Base-by-base conservation (phyloP, 2,113 vertebrate species). In the Halichoerus grypus region DNA sequence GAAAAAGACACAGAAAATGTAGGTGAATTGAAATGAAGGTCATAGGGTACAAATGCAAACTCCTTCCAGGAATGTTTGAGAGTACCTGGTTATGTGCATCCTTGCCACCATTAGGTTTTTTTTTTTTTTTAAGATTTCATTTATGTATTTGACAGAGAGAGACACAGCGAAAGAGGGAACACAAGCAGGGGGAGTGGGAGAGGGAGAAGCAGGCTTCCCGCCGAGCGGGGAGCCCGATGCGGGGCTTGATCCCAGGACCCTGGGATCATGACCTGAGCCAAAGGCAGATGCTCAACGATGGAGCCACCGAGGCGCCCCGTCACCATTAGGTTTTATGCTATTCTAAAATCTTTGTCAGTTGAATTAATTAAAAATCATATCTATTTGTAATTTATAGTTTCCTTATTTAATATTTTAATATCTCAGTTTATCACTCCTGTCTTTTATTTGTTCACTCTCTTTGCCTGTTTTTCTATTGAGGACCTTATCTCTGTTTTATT, bases 371-470 rank as follows among this genome's bases (percentile, higher is more conserved):
- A 83, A 97, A 97, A 80, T 51, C 83, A 19, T n/a, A 79, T 46
- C 14, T 65, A 81, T 0, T 24, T 61, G 51, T n/a, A 77, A 93
- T 79, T 77, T 79, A 19, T 31, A n/a, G 67, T 95, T 94, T 94
- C 80, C 55, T 94, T 49, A 74, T 72, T 93, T 42, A 92, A 90
- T 93, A 72, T 51, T 97, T 86, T 88, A 24, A 49, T 61, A 87
- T 69, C 53, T 91, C 92, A 85, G 83, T 76, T 86, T 76, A 24
- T 39, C 51, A 63, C 61, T 88, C 31, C 19, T 80, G 0, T 88
- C 33, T 76, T 93, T 61, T 6, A 42, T 14, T 77, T 94, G 4
- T 89, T 83, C 4, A 76, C 15, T 55, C 42, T 97, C 33, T 74
- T 84, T 36, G n/a, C 15, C 15, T 93, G 4, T 69, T 97, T 94